A percentile compares a stretch with the other conserved stretches of the same genome.
phyloP scores from a whole-genome alignment of 2,888 invertebrate genomes.

The Drosophila neonasuta region DNA sequence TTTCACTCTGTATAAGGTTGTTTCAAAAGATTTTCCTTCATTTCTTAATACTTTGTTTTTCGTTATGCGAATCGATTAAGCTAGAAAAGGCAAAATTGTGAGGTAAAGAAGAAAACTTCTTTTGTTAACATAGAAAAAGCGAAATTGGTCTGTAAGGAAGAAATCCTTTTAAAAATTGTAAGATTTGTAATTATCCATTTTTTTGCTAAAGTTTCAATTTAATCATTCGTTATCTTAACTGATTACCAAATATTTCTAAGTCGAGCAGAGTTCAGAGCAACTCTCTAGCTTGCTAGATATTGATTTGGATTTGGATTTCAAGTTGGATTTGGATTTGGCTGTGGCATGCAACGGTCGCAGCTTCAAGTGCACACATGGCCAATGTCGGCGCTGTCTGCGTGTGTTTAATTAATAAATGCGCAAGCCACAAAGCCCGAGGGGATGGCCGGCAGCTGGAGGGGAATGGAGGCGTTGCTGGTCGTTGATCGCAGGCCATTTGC shows the following conservation, averaged over 20 bases:
- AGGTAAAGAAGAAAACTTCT: too few species aligned
- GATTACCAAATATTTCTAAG: neutral
- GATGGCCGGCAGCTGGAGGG: neutral
- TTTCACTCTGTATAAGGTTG: too few species aligned
- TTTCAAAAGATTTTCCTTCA: too few species aligned
- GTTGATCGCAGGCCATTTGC: slow-evolving; percentile 19
- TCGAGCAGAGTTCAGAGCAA: neutral
- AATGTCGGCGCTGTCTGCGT: slow-evolving; percentile 60
- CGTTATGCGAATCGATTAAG: too few species aligned
- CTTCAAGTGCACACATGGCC: slow-evolving; percentile 57
- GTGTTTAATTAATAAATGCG: slow-evolving; percentile 70
- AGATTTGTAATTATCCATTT: too few species aligned
- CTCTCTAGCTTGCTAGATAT: neutral
- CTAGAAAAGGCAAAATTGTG: too few species aligned
- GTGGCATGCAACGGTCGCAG: slow-evolving; percentile 12
- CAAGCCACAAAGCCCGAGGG: slow-evolving; percentile 25
- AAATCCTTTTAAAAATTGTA: too few species aligned
- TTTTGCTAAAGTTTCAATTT: too few species aligned
- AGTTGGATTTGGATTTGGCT: slow-evolving; percentile 36
- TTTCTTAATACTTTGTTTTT: too few species aligned
- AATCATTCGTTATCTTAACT: neutral
- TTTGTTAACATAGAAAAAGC: too few species aligned
- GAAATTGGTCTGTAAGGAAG: too few species aligned
- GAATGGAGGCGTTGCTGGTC: neutral
- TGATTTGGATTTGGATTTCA: slow-evolving; percentile 39